Base-by-base conservation (phyloP, 2,888 invertebrate species). In the Hydriomena furcata region DNA sequence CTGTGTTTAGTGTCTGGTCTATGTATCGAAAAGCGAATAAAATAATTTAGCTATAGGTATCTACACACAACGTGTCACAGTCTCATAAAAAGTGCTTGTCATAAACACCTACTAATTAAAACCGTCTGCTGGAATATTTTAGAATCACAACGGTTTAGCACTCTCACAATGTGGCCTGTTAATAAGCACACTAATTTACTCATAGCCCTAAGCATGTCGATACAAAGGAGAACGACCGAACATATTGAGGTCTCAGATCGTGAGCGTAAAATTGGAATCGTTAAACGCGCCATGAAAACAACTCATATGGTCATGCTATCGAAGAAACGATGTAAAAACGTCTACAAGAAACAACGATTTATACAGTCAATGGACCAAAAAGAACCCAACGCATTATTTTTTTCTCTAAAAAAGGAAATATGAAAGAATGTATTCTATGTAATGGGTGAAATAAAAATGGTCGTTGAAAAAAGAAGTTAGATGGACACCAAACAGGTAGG, bases 261-360 rank as follows among this genome's bases (percentile, higher is more conserved):
- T 52, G 53, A 50, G 50, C 52, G 52, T 55, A 52, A 52, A 60
- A 52, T 55, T 52, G 42, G 50, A 47, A 54, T 51, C 55, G 48
- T 61, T 44, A 52, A 58, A 51, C 38, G 34, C 12, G 25, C 45
- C 45, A 37, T 32, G 41, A 25, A 34, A 41, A 48, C 38, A 37
- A 17, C 53, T 42, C 51, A 38, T 44, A 49, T 49, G 55, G 41
- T 30, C 55, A 60, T 51, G 45, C 31, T 34, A 45, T 30, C 34
- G 25, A 41, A 42, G 36, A 56, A 44, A 52, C 46, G 28, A 37
- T 24, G 10, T 37, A 46, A 46, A 37, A 51, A 36, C 44, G 23
- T 17, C 32, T 23, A 13, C 31, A 36, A 43, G 40, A 32, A 32
- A 41, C 37, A 32, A 36, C 37, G 35, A 55, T 57, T 52, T 51